A percentile compares a stretch with the other conserved stretches of the same genome.
phyloP scores from a whole-genome alignment of 2,113 vertebrate genomes.

The Caracal caracal region DNA sequence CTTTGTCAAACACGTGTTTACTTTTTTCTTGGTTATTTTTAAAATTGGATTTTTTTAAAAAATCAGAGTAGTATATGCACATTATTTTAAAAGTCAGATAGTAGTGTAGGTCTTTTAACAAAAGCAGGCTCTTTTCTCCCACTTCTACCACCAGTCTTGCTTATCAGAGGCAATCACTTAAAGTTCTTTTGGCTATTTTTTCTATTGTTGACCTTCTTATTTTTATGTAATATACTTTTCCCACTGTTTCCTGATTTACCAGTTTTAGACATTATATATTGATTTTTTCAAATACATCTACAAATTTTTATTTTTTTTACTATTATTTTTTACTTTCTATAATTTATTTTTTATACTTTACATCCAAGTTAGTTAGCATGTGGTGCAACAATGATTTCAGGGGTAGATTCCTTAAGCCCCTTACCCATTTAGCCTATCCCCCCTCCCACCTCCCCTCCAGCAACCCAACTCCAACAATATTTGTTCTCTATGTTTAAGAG shows the following conservation, averaged over 20 bases:
- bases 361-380: too few relatives aligned
- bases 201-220: background rate
- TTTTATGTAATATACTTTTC: background rate
- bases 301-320: too few relatives aligned
- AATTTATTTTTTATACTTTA: too few relatives aligned
- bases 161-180: background rate
- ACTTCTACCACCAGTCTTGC: background rate
- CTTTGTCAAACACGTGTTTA: background rate
- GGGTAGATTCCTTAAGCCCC: too few relatives aligned
- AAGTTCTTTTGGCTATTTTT: background rate
- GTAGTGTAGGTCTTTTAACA: background rate
- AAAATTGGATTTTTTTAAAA: background rate
- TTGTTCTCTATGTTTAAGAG: too few relatives aligned
- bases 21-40: background rate
- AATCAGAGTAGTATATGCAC: background rate
- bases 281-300: too few relatives aligned
- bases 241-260: background rate
- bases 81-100: conserved; percentile 1
- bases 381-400: too few relatives aligned
- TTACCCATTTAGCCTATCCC: too few relatives aligned
- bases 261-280: background rate
- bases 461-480: too few relatives aligned
- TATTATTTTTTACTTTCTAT: too few relatives aligned
- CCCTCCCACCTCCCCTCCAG: too few relatives aligned
- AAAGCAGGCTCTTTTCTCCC: background rate